phyloP scores from a whole-genome alignment of 2,797 vertebrate species.

The Mormyrus hasselquistii region DNA sequence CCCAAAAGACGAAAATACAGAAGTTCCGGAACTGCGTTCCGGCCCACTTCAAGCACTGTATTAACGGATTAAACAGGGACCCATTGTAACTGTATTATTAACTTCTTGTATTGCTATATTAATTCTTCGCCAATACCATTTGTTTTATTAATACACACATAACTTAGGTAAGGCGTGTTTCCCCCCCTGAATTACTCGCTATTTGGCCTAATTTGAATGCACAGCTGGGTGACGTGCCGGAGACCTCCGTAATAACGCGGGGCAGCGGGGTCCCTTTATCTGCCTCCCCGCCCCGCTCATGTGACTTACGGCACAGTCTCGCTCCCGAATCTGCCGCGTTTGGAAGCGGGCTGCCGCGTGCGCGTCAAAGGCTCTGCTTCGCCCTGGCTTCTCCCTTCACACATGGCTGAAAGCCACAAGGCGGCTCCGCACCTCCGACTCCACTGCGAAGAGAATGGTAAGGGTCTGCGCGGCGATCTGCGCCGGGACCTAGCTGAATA shows the following conservation, averaged over 20 bases:
- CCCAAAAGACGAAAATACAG: no score
- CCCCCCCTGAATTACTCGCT: neutral
- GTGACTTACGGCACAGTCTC: neutral
- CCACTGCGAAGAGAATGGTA: constrained; percentile 85
- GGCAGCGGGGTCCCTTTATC: neutral
- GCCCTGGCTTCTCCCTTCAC: constrained; percentile 67
- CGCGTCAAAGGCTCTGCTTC: constrained; percentile 40
- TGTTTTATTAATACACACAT: neutral
- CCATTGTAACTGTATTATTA: neutral
- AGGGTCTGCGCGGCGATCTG: constrained; percentile 20
- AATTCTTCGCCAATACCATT: neutral
- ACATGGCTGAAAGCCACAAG: constrained; percentile 80
- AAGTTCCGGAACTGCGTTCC: no score
- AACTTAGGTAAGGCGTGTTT: neutral
- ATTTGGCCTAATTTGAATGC: neutral
- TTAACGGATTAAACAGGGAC: neutral
- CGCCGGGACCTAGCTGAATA: neutral
- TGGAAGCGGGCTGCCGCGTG: neutral
- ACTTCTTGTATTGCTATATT: neutral
- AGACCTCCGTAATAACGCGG: neutral
- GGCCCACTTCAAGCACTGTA: neutral
- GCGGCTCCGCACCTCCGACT: constrained; percentile 63
- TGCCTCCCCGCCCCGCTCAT: constrained; percentile 25
- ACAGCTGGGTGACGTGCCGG: neutral
- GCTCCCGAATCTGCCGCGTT: neutral